phyloP scores from a whole-genome alignment of 2,888 invertebrate species.

The Campaea margaritaria region DNA sequence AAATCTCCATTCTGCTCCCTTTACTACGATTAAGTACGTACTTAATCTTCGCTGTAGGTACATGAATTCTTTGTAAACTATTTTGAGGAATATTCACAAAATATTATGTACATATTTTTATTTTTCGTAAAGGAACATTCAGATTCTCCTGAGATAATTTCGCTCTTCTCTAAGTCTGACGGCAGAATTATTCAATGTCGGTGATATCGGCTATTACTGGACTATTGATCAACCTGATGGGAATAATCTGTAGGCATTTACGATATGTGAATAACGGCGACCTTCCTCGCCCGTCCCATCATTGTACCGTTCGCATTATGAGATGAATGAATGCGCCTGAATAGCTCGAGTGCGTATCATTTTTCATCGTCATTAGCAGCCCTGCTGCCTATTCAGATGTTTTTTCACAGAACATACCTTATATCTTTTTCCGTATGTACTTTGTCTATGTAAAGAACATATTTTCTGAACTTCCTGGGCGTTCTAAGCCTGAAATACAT shows the following conservation, averaged over 20 bases:
- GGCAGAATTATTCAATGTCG: not conserved
- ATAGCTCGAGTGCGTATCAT: conserved; percentile 64
- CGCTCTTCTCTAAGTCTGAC: too few species aligned
- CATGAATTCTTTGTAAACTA: too few species aligned
- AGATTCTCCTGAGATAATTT: too few species aligned
- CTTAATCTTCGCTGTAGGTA: too few species aligned
- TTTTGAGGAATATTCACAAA: too few species aligned
- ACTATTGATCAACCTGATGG: conserved; percentile 37
- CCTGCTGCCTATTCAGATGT: conserved; percentile 39
- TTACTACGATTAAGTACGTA: too few species aligned
- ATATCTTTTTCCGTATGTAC: conserved; percentile 11
- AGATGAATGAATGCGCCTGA: conserved; percentile 67
- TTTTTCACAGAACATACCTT: conserved; percentile 16
- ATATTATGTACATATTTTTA: too few species aligned
- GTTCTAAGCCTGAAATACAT: conserved; percentile 16
- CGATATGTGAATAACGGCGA: conserved; percentile 71
- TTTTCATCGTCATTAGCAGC: conserved; percentile 62
- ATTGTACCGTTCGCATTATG: conserved; percentile 68
- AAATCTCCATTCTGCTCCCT: too few species aligned
- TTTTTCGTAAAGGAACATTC: too few species aligned
- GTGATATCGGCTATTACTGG: conserved; percentile 5
- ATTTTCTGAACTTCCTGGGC: conserved; percentile 16
- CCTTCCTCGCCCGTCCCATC: conserved; percentile 77
- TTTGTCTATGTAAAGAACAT: conserved; percentile 15
- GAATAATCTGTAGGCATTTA: conserved; percentile 61